Evolutionary conservation across 2,797 vertebrate genomes (phyloP), one percentile per base, ranked within the genome.

Genomic region (Miichthys miiuy): DNA sequence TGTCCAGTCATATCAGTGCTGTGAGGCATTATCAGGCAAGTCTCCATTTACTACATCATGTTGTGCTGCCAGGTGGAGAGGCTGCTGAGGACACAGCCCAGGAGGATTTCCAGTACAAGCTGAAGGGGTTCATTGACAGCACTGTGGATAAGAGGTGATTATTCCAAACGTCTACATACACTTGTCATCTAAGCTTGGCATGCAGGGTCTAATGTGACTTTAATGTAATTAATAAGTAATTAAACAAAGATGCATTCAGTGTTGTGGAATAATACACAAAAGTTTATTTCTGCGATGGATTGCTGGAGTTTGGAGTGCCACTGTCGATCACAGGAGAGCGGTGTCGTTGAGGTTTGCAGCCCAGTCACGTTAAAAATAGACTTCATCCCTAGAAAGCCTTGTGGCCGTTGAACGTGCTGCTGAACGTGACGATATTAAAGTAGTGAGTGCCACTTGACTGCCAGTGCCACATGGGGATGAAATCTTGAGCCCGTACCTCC

Each of bases 121-220:
- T 99, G 91, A 99, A 98, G 88, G 98, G 96, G 41, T 96, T 97
- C 84, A 98, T 99, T 76, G 98, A 99, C 89, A 96, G 97, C 91
- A 98, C 97, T 0, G 93, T 99, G 92, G 98, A 99, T 72, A 99
- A 99, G 91, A 99, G 98, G 98, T 97, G 60, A 38, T 34, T 2
- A 17, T 20, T 57, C 65, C 8, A 65, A 3, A 7, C 0, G 23
- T n/a, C 6, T 38, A 16, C 12, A 10, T 8, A 7, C 21, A 2
- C 8, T 46, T 17, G 21, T 66, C 60, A 44, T 61, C 60, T 62
- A 5, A 79, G 63, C 56, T 69, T 18, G 3, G 9, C 8, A 4
- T 47, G 5, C 61, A 48, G n/a, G 10, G 6, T 55, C 3, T 9
- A 11, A 13, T 56, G 34, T 9, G 34, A 9, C 34, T 38, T 9